A percentile compares a stretch with the other conserved stretches of the same genome.
phyloP scores from a whole-genome alignment of 2,113 vertebrate genomes.

The Sylvia atricapilla region DNA sequence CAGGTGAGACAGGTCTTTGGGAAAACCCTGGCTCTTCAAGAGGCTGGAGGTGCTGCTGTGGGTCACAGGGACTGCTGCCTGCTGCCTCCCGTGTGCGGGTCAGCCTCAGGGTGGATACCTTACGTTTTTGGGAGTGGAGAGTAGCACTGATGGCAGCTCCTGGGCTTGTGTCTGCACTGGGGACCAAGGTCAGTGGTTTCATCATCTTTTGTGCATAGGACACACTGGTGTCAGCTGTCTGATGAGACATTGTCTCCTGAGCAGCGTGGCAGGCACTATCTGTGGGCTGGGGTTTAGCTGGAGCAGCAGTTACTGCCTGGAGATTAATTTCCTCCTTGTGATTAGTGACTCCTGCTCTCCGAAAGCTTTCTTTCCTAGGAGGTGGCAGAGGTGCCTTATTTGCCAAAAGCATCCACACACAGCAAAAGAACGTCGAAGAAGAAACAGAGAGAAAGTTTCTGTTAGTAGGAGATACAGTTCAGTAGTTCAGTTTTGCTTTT shows the following conservation, averaged over 20 bases:
- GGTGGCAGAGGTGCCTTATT: slow-evolving; percentile 81
- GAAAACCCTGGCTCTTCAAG: slow-evolving; percentile 45
- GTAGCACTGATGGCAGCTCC: slow-evolving; percentile 47
- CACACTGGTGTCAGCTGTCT: slow-evolving; percentile 78
- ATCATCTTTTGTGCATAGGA: slow-evolving; percentile 74
- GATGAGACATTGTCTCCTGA: slow-evolving; percentile 73
- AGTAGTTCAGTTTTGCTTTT: slow-evolving; percentile 3
- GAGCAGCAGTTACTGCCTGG: slow-evolving; percentile 35
- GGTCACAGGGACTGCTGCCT: neutral
- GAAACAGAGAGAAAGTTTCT: slow-evolving; percentile 76
- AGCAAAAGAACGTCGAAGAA: slow-evolving; percentile 71
- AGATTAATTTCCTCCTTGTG: slow-evolving; percentile 51
- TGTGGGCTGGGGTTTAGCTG: slow-evolving; percentile 6
- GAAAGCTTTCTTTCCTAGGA: slow-evolving; percentile 85
- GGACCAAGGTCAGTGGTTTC: slow-evolving; percentile 49
- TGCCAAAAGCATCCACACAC: slow-evolving; percentile 75
- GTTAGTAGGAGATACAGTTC: slow-evolving; percentile 68
- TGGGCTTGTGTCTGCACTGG: slow-evolving; percentile 15
- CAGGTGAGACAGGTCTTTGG: slow-evolving; percentile 50
- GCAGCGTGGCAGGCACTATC: slow-evolving; percentile 28
- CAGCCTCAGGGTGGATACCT: slow-evolving; percentile 84
- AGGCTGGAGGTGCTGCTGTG: slow-evolving; percentile 30
- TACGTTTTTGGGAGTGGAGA: slow-evolving; percentile 77
- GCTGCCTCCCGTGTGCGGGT: slow-evolving; percentile 68
- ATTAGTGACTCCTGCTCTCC: slow-evolving; percentile 66